Evolutionary conservation across 2,113 vertebrate genomes (phyloP).

Genomic region (Orycteropus afer): DNA sequence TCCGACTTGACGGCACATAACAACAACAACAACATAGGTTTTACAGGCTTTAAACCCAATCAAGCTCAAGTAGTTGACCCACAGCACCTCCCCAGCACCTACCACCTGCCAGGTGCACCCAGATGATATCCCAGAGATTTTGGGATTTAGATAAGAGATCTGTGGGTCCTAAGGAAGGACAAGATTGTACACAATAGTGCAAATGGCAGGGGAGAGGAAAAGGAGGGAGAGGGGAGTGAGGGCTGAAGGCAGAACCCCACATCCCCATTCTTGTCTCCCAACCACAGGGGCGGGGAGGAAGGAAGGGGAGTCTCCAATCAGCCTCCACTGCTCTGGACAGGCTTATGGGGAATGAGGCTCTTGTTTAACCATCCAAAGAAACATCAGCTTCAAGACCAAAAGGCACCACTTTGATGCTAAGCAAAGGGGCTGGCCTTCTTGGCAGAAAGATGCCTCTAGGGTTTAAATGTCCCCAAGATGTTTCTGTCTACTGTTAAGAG

Average conservation of each 20-base stretch:
- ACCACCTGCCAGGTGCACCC: background rate
- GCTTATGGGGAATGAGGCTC: background rate
- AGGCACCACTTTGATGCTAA: background rate
- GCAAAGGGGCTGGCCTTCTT: background rate
- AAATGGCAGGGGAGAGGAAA: background rate
- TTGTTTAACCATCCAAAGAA: background rate
- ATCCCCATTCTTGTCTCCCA: background rate
- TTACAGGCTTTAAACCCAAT: background rate
- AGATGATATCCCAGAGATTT: background rate
- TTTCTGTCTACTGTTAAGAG: background rate
- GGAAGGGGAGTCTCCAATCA: background rate
- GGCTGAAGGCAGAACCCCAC: background rate
- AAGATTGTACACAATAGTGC: too few relatives aligned
- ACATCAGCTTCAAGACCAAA: background rate
- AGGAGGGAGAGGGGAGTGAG: background rate
- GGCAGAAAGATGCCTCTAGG: background rate
- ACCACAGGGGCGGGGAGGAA: accelerated
- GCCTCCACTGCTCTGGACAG: background rate
- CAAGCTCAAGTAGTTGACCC: background rate
- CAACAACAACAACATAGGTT: too few relatives aligned
- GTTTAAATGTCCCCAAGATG: background rate
- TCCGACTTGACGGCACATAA: too few relatives aligned
- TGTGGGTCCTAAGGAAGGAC: background rate
- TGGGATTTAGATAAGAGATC: background rate
- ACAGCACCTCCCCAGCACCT: background rate